These are phyloP conservation scores for Pitta sordida DNA, from an alignment of 2,113 vertebrate species.

Conservation along the genomic window DNA sequence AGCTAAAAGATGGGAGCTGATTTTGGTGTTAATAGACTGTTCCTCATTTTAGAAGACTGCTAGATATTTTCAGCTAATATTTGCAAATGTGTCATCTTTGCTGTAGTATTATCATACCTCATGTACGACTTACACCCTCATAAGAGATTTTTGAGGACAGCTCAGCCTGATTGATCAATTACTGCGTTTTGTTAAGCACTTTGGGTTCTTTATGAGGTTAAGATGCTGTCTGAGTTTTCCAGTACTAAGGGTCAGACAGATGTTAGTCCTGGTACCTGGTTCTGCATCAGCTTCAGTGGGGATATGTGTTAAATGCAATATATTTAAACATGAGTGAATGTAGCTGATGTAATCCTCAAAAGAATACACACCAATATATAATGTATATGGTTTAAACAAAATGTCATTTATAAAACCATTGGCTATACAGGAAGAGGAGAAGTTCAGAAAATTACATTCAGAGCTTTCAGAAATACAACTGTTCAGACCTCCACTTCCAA, in stretches of 20 bases:
- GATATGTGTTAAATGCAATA: neutral
- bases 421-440: neutral
- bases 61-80: slow-evolving; percentile 7
- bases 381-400: neutral
- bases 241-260: neutral
- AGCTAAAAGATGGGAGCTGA: neutral
- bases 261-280: neutral
- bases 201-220: neutral
- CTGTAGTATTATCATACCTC: neutral
- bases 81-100: slow-evolving; percentile 9
- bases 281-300: neutral
- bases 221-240: neutral
- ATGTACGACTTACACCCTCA: neutral
- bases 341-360: neutral
- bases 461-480: neutral
- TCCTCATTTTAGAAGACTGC: neutral
- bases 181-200: neutral
- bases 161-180: neutral
- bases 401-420: neutral
- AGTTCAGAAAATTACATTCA: neutral
- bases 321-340: neutral
- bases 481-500: neutral
- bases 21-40: slow-evolving; percentile 22
- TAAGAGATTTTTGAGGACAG: neutral
- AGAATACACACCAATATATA: neutral